Conservation (phyloP, 1,140 invertebrate species). For the Sweltsa coloradensis region DNA sequence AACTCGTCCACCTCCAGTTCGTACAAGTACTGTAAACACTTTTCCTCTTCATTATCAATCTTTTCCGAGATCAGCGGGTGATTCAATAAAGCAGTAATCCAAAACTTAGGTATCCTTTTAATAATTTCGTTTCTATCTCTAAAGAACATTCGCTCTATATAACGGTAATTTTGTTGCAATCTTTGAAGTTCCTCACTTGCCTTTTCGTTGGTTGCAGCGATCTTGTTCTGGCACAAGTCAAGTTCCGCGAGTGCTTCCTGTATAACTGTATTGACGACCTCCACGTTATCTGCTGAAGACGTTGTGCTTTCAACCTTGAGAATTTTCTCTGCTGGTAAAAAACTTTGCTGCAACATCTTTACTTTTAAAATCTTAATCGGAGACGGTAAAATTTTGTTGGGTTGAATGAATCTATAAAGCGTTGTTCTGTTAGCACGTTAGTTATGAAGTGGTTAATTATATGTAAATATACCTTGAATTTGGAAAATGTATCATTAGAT, state of each 20-base stretch:
- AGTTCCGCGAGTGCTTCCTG: conserved; percentile 64
- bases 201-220: conserved; percentile 68
- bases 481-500: no score
- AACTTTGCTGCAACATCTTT: no score
- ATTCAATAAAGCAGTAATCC: conserved; percentile 84
- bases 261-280: conserved; percentile 46
- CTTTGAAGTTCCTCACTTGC: conserved; percentile 84
- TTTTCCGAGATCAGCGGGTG: conserved; percentile 77
- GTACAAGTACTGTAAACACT: conserved; percentile 66
- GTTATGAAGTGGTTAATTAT: no score
- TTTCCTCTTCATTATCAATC: conserved; percentile 76
- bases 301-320: conserved; percentile 22
- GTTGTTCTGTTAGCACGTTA: no score
- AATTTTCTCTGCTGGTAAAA: conserved; percentile 27
- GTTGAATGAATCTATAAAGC: no score
- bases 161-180: conserved; percentile 87
- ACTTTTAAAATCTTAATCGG: no score
- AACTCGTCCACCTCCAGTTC: conserved; percentile 82
- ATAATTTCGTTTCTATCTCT: conserved; percentile 75
- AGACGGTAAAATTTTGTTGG: no score
- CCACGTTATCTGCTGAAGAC: conserved; percentile 6
- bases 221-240: conserved; percentile 68
- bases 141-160: conserved; percentile 71
- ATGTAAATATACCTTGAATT: no score
- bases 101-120: conserved; percentile 79